phyloP scores from a whole-genome alignment of 2,797 vertebrate genomes.

The Sebastes cheni region DNA sequence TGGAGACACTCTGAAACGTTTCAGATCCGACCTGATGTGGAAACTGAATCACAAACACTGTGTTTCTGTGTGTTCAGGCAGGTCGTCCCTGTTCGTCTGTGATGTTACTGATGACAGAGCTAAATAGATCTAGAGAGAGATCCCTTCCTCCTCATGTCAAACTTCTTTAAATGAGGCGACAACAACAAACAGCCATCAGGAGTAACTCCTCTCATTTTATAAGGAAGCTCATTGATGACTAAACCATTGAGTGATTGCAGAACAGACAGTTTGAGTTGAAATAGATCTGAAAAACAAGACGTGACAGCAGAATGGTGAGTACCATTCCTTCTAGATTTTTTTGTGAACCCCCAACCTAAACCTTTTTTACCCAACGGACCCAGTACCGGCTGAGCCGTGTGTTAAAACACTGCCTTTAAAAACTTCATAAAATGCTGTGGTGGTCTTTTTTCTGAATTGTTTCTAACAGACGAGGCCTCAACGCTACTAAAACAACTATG shows the following conservation, averaged over 20 bases:
- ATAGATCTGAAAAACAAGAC: not conserved
- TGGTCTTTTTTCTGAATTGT: no score
- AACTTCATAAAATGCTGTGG: no score
- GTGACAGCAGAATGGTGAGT: conserved; percentile 20
- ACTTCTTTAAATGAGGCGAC: not conserved
- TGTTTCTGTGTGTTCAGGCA: not conserved
- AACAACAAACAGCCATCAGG: no score
- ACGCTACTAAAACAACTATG: no score
- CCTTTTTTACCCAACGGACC: no score
- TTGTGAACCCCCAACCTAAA: no score
- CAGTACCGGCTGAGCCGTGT: no score
- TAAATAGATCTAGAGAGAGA: no score
- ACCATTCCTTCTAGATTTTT: no score
- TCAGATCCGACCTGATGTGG: conserved; percentile 43
- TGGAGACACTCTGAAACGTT: conserved; percentile 50
- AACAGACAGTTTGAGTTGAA: not conserved
- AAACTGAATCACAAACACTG: conserved; percentile 6
- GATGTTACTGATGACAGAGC: not conserved
- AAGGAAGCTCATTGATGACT: not conserved
- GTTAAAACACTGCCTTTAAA: no score
- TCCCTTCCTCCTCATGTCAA: not conserved
- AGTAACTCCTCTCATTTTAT: not conserved
- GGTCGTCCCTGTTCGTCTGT: not conserved
- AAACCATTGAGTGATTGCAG: not conserved
- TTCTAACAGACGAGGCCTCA: no score